Conservation (phyloP, 1,140 invertebrate species). For the Steinernema feltiae region DNA sequence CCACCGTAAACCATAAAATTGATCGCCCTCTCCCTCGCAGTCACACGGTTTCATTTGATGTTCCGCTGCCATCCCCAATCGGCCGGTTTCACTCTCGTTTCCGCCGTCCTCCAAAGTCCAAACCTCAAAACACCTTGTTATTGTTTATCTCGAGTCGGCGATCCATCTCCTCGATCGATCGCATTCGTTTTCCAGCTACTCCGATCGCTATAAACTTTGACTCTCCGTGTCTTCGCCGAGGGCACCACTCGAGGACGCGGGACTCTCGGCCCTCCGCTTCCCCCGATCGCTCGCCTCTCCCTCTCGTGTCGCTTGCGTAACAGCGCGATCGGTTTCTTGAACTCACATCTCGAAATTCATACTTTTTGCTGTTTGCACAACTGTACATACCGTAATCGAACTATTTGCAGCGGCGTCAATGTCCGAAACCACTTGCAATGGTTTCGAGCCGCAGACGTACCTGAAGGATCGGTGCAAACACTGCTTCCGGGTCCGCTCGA, state of each 20-base stretch:
- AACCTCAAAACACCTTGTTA: not conserved
- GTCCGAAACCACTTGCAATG: slow-evolving; percentile 40
- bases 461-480: slow-evolving; percentile 29
- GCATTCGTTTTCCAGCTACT: not conserved
- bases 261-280: not conserved
- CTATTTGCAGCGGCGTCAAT: slow-evolving; percentile 21
- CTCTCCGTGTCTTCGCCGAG: not conserved
- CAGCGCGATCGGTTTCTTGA: slow-evolving; percentile 1
- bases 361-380: not conserved
- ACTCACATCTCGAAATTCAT: not conserved
- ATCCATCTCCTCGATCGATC: not conserved
- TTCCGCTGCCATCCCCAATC: too few relatives aligned
- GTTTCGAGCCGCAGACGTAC: slow-evolving; percentile 56
- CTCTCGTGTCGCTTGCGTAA: not conserved
- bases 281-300: not conserved
- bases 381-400: not conserved
- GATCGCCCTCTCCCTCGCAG: too few relatives aligned
- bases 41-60: too few relatives aligned
- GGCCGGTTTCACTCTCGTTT: too few relatives aligned
- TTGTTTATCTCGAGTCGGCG: not conserved
- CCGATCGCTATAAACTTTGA: slow-evolving; percentile 10
- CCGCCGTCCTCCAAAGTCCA: not conserved
- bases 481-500: slow-evolving; percentile 24
- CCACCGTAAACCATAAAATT: too few relatives aligned
- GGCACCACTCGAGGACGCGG: not conserved